Conservation (phyloP, 2,888 invertebrate genomes). For the Himalopsyche anomala region DNA sequence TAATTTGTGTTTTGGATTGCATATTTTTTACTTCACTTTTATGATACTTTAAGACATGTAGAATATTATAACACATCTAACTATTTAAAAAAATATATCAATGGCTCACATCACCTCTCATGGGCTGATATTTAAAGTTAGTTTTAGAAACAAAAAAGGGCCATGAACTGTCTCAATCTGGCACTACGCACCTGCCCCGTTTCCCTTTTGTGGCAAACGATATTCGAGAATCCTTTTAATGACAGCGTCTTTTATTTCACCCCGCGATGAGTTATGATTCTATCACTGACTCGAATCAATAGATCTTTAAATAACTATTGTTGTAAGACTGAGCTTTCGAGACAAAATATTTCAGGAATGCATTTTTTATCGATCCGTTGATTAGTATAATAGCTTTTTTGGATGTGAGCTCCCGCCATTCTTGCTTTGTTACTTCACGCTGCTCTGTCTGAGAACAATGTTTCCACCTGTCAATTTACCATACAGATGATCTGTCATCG, state of each 20-base stretch:
- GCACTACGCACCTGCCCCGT: not conserved
- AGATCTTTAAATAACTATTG: constrained; percentile 65
- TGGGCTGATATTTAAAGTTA: no score
- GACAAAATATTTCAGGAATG: constrained; percentile 60
- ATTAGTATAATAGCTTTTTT: constrained; percentile 62
- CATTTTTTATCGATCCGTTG: constrained; percentile 61
- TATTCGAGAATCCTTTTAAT: constrained; percentile 57
- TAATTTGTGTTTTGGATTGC: no score
- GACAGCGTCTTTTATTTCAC: constrained; percentile 60
- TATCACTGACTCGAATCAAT: constrained; percentile 61
- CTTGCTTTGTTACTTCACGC: constrained; percentile 45
- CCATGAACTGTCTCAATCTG: not conserved
- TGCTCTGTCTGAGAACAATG: constrained; percentile 47
- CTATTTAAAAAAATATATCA: no score
- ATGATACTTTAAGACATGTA: no score
- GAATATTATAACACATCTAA: no score
- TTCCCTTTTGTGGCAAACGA: constrained; percentile 53
- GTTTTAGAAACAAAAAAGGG: no score
- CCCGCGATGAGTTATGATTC: constrained; percentile 56
- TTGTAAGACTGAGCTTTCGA: constrained; percentile 52
- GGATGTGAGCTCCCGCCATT: constrained; percentile 48
- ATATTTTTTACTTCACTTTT: no score
- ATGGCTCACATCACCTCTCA: no score
- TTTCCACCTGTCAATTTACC: constrained; percentile 35
- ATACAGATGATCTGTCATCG: constrained; percentile 40